Evolutionary conservation across 2,797 vertebrate genomes (phyloP), one percentile per base, ranked within the genome.

Genomic region (Chelon auratus): DNA sequence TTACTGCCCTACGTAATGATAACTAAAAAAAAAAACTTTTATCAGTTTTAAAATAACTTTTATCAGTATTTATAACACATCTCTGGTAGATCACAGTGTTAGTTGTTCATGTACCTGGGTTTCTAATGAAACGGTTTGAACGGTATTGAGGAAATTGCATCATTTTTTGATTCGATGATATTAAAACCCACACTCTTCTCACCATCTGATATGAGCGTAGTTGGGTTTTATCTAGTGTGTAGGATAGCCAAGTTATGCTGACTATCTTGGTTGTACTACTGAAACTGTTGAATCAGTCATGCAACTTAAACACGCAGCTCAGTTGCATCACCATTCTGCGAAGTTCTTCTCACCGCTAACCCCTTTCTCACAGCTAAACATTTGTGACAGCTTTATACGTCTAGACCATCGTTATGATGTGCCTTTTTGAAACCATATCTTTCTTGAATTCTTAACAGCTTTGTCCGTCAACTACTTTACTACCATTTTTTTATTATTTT

Each of bases 121-220:
- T 59, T 62, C 7, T 66, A 20, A 45, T 48, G 22, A 5, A 50
- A 4, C 4, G 2, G 12, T 14, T 0, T 45, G 37, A 3, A 51
- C 12, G 54, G 39, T 59, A 62, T 18, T n/a, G 9, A 70, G 62
- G 66, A 88, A 82, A 54, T 60, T 0, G 36, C 52, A 51, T 78
- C 9, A 51, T 43, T 72, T 71, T 20, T 6, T 80, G 26, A 62
- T 80, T 72, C 42, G 26, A 52, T 58, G 17, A 50, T 80, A 55
- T 8, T 39, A 17, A 75, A 83, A 89, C 77, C 75, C 73, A 10
- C 70, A 13, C 3, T 36, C n/a, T 10, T 39, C 17, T 57, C 33
- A 9, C 24, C 22, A 78, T 68, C 64, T 48, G 55, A 68, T 75
- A 43, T 9, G 10, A 48, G 43, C 3, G 0, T 20, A 33, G 30